Evolutionary conservation across 2,113 vertebrate species (phyloP).

Genomic region (Circaetus gallicus): DNA sequence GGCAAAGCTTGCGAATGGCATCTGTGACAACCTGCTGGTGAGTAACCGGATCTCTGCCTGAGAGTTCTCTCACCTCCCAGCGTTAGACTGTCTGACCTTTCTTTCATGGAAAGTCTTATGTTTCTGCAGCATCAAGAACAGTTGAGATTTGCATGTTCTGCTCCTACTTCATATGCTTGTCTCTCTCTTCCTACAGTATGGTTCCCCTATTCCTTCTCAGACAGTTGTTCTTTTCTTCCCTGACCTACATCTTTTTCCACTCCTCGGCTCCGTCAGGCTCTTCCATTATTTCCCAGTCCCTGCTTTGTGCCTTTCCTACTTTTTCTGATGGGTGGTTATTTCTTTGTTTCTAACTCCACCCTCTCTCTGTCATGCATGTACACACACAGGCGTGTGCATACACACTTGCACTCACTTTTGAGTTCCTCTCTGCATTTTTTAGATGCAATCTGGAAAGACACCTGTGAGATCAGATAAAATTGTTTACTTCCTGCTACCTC

Average conservation of each 20-base stretch:
- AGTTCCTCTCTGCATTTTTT: not conserved
- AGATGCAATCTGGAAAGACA: not conserved
- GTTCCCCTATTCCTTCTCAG: not conserved
- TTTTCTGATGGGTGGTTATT: not conserved
- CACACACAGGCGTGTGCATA: fast-evolving
- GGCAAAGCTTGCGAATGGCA: conserved; percentile 90
- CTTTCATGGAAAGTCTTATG: not conserved
- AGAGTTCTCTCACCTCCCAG: not conserved
- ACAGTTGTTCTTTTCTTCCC: not conserved
- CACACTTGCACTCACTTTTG: not conserved
- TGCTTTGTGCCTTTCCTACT: not conserved
- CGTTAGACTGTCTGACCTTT: not conserved
- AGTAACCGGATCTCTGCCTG: conserved; percentile 27
- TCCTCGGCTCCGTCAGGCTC: not conserved
- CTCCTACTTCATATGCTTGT: not conserved
- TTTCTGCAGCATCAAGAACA: not conserved
- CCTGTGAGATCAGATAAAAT: conserved; percentile 18
- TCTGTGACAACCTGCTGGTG: conserved; percentile 97
- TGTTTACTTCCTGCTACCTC: conserved; percentile 23
- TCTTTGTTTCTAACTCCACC: not conserved
- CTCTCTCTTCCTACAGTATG: not conserved
- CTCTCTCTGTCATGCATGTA: not conserved
- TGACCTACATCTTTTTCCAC: not conserved
- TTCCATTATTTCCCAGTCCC: not conserved
- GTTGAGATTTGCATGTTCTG: not conserved